Base-by-base conservation (phyloP, 2,797 vertebrate species). In the Schizopygopsis malacanthus region DNA sequence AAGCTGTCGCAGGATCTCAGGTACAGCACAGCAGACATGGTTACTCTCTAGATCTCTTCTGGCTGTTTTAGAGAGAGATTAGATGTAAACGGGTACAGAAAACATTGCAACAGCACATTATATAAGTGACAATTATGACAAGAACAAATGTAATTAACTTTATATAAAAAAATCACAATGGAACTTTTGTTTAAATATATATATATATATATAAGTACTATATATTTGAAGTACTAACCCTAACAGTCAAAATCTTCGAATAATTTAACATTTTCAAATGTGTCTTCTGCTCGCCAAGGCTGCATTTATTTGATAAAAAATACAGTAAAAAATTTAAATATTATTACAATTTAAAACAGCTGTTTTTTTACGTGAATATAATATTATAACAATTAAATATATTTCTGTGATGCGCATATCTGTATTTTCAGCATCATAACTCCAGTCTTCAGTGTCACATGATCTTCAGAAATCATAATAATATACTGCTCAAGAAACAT, bases 1-100 rank as follows among this genome's bases (percentile, higher is more conserved):
- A 91, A 89, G 88, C n/a, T n/a, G n/a, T n/a, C n/a, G n/a, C n/a
- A n/a, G n/a, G n/a, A n/a, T 89, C 90, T 89, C 94, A 94, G 94
- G 94, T 95, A 93, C 87, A 0, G 79, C 91, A 41, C 16, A 41
- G 15, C 15, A 73, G n/a, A 73, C 15, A 7, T 13, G 15, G 50
- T 11, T 16, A 16, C 4, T 50, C 28, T 67, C 6, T 37, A 67
- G 28, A 67, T 50, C 70, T 16, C 70, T 59, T 4, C 4, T n/a
- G 0, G 10, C 3, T 45, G 33, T 11, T 45, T 11, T 45, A n/a
- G 22, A n/a, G 2, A 65, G 61, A 63, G 61, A 71, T 69, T 9
- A 69, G 39, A 20, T 11, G 5, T 22, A 71, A 71, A 72, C 7
- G 12, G 22, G 12, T 11, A 75, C 16, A 75, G 1, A 3, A 73